Evolutionary conservation across 2,888 invertebrate genomes (phyloP).

Genomic region (Empis stercorea): DNA sequence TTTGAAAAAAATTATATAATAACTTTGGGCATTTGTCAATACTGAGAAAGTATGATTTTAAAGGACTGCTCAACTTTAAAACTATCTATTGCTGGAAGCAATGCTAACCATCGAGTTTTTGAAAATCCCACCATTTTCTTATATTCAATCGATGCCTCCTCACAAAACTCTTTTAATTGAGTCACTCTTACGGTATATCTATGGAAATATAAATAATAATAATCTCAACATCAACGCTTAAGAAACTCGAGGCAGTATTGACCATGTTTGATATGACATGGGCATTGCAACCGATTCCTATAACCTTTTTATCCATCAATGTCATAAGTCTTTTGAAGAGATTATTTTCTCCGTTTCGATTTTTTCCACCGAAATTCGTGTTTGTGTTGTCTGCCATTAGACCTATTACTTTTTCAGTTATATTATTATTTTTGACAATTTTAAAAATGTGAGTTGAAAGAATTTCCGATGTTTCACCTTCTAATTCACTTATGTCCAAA

Average conservation of each 20-base stretch:
- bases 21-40: too few species aligned
- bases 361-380: slow-evolving; percentile 8
- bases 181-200: background rate
- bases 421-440: slow-evolving; percentile 4
- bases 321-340: background rate
- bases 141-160: background rate
- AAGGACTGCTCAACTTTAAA: too few species aligned
- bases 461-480: slow-evolving; percentile 8
- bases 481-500: background rate
- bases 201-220: slow-evolving; percentile 5
- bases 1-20: too few species aligned
- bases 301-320: background rate
- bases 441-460: slow-evolving; percentile 3
- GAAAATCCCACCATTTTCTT: too few species aligned
- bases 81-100: too few species aligned
- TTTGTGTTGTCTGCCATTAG: slow-evolving; percentile 1
- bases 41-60: too few species aligned
- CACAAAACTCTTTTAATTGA: background rate
- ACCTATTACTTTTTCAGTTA: background rate
- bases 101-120: too few species aligned
- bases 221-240: slow-evolving; percentile 6
- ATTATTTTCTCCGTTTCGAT: slow-evolving; percentile 3
- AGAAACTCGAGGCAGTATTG: slow-evolving; percentile 6
- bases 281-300: background rate
- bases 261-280: slow-evolving; percentile 4